Base-by-base conservation (phyloP, 2,113 vertebrate genomes). In the Seriola aureovittata region DNA sequence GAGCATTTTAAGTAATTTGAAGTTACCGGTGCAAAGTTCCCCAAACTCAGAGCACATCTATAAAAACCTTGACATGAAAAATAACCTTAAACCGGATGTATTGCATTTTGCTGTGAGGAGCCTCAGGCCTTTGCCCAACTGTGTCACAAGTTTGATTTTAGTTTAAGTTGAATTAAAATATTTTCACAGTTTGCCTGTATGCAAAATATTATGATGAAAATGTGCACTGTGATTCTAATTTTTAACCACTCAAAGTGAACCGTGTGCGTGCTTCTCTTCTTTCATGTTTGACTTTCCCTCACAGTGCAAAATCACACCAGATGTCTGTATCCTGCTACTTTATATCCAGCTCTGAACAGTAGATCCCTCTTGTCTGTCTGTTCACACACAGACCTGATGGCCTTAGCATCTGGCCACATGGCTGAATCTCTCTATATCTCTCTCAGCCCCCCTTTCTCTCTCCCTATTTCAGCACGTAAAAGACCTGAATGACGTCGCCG, bases 1-100 rank as follows among this genome's bases (percentile, higher is more conserved):
- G 72, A 86, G 87, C 87, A 81, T 92, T 94, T 93, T 78, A 92
- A 86, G 81, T 92, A 85, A 94, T 93, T 93, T 92, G 80, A 95
- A 92, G 88, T 93, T 87, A 79, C 84, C 21, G 23, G 60, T 84
- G 71, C 75, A 88, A 88, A 88, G 73, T 89, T 89, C 34, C 50
- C 69, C 59, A 80, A 83, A 84, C 71, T 83, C 59, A 21, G 36
- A 65, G 32, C 54, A 59, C 83, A 86, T 84, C 69, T 84, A 76
- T 71, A 80, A 72, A 80, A 78, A 71, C 36, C 38, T 8, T 58
- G 81, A 90, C 71, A 50, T 75, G 77, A 82, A 63, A 74, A 85
- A 85, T 64, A 80, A 71, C 82, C 67, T 72, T 12, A 29, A 57
- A 25, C 25, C 16, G 3, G 0, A 1, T 34, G 55, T 54, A 6